phyloP scores from a whole-genome alignment of 2,113 vertebrate genomes.

The Polyodon spathula region DNA sequence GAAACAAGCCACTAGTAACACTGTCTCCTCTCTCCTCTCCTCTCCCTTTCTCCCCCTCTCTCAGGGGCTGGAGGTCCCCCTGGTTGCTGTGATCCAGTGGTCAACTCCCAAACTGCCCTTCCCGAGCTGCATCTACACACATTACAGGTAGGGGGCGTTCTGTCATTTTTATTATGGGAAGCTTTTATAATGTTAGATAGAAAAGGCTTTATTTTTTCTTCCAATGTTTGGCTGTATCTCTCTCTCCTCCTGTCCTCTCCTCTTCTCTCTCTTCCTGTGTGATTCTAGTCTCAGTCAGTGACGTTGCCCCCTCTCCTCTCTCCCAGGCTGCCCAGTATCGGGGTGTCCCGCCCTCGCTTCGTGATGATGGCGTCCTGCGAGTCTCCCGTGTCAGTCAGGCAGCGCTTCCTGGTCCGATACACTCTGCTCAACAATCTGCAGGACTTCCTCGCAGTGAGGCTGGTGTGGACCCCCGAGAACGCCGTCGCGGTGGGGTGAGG shows the following conservation, averaged over 20 bases:
- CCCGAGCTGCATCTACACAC: slow-evolving; percentile 83
- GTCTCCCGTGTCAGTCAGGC: slow-evolving; percentile 62
- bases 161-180: neutral
- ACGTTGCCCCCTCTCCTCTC: neutral
- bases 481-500: slow-evolving; percentile 37
- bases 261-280: too few species aligned
- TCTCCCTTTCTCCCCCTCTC: neutral
- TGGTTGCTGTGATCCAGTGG: slow-evolving; percentile 85
- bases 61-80: slow-evolving; percentile 82
- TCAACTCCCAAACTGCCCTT: slow-evolving; percentile 84
- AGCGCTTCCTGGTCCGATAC: slow-evolving; percentile 79
- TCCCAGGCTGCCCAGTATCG: slow-evolving; percentile 73
- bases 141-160: slow-evolving; percentile 62
- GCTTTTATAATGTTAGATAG: neutral
- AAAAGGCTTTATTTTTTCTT: too few species aligned
- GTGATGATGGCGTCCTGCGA: slow-evolving; percentile 88
- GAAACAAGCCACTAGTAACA: neutral
- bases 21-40: neutral
- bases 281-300: accelerated
- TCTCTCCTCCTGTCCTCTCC: too few species aligned
- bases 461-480: slow-evolving; percentile 84
- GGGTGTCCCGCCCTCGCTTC: slow-evolving; percentile 77
- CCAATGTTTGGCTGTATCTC: neutral
- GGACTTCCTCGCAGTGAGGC: slow-evolving; percentile 84
- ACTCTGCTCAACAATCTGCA: slow-evolving; percentile 88